A percentile compares a stretch with the other conserved stretches of the same genome.
phyloP scores from a whole-genome alignment of 2,113 vertebrate genomes.

The Xiphorhynchus elegans region DNA sequence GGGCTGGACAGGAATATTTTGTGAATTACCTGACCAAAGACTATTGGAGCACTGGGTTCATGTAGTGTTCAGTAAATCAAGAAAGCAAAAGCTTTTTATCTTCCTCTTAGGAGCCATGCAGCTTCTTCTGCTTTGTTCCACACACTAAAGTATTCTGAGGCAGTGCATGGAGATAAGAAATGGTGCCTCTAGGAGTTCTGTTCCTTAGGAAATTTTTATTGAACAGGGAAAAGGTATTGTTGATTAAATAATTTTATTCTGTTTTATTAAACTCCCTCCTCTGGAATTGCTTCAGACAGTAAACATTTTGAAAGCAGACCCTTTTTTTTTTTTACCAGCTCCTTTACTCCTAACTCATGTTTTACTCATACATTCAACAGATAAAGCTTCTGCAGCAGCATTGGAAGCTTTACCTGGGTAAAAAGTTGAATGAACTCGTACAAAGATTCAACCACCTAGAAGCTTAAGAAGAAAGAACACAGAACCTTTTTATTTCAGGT shows the following conservation, averaged over 20 bases:
- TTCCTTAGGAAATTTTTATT: not conserved
- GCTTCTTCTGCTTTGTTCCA: not conserved
- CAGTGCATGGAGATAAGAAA: not conserved
- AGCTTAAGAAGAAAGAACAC: not conserved
- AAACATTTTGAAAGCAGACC: not conserved
- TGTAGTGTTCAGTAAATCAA: not conserved
- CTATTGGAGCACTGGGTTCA: not conserved
- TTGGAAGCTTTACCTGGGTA: not conserved
- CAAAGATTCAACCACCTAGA: not conserved
- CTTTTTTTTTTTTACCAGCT: not conserved
- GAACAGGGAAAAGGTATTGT: not conserved
- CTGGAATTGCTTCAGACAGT: not conserved
- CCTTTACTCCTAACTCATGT: not conserved
- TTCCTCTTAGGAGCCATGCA: slow-evolving; percentile 26
- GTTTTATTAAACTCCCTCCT: not conserved
- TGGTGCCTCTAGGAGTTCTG: not conserved
- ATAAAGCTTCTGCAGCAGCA: not conserved
- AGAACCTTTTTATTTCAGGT: not conserved
- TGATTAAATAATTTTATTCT: not conserved
- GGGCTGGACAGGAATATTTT: slow-evolving; percentile 87
- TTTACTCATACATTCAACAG: not conserved
- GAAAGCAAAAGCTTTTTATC: not conserved
- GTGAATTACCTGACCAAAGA: slow-evolving; percentile 79
- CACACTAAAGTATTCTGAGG: not conserved
- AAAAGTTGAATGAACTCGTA: not conserved